Base-by-base conservation (phyloP, 2,888 invertebrate species). In the Luffia ferchaultella region DNA sequence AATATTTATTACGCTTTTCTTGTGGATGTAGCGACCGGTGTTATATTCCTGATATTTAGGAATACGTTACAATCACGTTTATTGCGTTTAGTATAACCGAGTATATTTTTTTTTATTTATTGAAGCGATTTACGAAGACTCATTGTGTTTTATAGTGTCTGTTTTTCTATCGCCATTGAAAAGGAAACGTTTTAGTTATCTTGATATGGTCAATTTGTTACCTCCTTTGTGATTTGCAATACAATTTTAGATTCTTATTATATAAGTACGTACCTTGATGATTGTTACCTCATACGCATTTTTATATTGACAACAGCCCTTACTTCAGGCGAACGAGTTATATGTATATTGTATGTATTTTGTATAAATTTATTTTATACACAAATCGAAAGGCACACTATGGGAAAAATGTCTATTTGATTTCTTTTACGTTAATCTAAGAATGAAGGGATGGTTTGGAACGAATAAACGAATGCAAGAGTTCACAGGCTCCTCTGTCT, bases 1-100 rank as follows among this genome's bases (percentile, higher is more conserved):
- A 71, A 69, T 69, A 68, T 68, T 58, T 55, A 54, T 55, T 53
- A 46, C 49, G 42, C n/a, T 51, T 45, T 53, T 53, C 54, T 76
- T 76, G 77, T 83, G 83, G 70, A 78, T 84, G 85, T 77, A 75
- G 77, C 82, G 65, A 77, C 82, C 77, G 77, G 84, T 80, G 84
- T 77, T 68, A 55, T 70, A 76, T 80, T 83, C 82, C 84, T 85
- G 84, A 78, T 83, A 84, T 85, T 85, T 83, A 82, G 85, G 83
- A 79, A 74, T 76, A 66, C 67, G 84, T 79, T 77, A 74, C 85
- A 80, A 82, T 83, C 83, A 83, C 83, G 76, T 82, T 82, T 77
- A 73, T 76, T 70, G 71, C 75, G 76, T 78, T 80, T n/a, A n/a
- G n/a, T 75, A 63, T 68, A 64, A 68, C 68, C 70, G 58, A 67